These are phyloP conservation scores for Dendrocincla tyrannina DNA, from an alignment of 2,797 vertebrate species.

Conservation along the genomic window DNA sequence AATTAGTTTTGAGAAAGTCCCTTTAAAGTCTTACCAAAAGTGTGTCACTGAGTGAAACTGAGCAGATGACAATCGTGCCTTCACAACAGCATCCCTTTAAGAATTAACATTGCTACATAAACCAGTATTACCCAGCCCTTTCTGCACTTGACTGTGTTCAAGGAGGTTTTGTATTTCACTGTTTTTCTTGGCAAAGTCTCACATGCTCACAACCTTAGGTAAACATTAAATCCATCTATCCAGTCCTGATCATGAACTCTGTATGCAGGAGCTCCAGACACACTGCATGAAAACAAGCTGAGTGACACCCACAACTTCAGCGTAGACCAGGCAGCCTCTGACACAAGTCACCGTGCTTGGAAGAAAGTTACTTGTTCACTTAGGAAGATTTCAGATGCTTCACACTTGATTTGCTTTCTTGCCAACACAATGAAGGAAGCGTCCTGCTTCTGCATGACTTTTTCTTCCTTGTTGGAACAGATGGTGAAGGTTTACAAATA, in stretches of 20 bases:
- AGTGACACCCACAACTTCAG: not conserved
- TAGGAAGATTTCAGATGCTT: slow-evolving; percentile 8
- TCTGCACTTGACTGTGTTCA: not conserved
- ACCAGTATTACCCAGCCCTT: slow-evolving; percentile 7
- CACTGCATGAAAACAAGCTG: not conserved
- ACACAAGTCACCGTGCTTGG: not conserved
- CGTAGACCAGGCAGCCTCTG: not conserved
- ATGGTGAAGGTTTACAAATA: slow-evolving; percentile 71
- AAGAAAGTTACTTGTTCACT: not conserved
- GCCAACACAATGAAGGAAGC: slow-evolving; percentile 60
- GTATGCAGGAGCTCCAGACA: slow-evolving; percentile 26
- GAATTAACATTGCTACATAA: not conserved
- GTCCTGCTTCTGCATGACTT: slow-evolving; percentile 68
- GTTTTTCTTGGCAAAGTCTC: slow-evolving; percentile 66
- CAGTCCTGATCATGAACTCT: slow-evolving; percentile 46
- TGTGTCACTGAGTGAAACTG: not conserved
- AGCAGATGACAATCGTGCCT: not conserved
- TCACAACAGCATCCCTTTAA: not conserved
- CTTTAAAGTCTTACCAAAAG: not conserved
- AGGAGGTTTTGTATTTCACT: slow-evolving; percentile 52
- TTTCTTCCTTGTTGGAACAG: slow-evolving; percentile 74
- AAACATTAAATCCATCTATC: slow-evolving; percentile 66
- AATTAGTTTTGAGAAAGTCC: not conserved
- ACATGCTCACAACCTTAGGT: slow-evolving; percentile 52
- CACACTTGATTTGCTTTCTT: not conserved